Evolutionary conservation across 2,888 invertebrate species (phyloP).

Genomic region (Ectemnius lituratus): DNA sequence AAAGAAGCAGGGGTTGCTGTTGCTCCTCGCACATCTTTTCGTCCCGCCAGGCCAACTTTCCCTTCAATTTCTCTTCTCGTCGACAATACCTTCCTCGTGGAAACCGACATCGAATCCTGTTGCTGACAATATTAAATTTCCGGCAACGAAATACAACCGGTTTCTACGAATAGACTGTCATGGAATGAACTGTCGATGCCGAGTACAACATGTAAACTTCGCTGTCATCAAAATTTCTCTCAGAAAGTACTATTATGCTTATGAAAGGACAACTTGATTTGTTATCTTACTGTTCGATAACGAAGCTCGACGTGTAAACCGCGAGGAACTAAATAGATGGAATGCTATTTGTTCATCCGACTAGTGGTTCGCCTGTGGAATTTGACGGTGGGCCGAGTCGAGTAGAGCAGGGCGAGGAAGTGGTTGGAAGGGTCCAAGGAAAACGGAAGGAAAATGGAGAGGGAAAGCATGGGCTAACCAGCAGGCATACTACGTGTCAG

Average conservation of each 20-base stretch:
- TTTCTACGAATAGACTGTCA: conserved; percentile 19
- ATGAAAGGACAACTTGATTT: conserved; percentile 52
- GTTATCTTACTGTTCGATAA: conserved; percentile 40
- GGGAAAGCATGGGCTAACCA: conserved; percentile 22
- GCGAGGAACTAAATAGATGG: conserved; percentile 16
- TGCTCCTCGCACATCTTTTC: background rate
- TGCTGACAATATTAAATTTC: conserved; percentile 47
- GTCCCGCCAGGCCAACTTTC: conserved; percentile 38
- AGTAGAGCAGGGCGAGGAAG: background rate
- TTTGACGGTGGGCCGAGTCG: background rate
- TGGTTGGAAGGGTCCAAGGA: conserved; percentile 3
- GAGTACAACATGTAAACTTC: too few species aligned
- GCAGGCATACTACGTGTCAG: conserved; percentile 44
- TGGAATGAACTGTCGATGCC: conserved; percentile 19
- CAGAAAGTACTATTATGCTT: too few species aligned
- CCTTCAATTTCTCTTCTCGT: conserved; percentile 19
- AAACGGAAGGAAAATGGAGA: conserved; percentile 13
- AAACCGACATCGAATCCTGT: conserved; percentile 25
- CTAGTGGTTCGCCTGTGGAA: conserved; percentile 20
- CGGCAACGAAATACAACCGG: conserved; percentile 28
- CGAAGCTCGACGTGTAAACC: conserved; percentile 28
- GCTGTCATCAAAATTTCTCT: too few species aligned
- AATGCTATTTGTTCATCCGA: conserved; percentile 17
- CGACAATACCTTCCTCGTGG: conserved; percentile 27
- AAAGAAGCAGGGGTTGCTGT: conserved; percentile 18